Conservation (phyloP, 2,113 vertebrate species). For the Sakesphorus luctuosus region DNA sequence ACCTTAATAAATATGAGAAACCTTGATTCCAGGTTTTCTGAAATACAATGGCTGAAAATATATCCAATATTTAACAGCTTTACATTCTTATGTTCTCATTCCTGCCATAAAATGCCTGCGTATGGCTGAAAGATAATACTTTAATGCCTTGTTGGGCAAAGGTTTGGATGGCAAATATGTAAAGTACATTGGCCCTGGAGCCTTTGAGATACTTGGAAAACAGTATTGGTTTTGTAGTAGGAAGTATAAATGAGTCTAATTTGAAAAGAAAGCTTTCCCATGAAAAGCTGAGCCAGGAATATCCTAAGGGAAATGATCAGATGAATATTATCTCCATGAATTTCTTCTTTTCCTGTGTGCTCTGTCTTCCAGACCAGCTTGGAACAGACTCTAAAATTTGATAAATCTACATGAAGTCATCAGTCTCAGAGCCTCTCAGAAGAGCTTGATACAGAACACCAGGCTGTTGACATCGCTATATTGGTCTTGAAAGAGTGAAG, state of each 20-base stretch:
- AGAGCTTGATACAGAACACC: not conserved
- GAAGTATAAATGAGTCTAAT: slow-evolving; percentile 10
- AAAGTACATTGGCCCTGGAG: not conserved
- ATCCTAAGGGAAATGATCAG: slow-evolving; percentile 36
- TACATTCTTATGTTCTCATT: not conserved
- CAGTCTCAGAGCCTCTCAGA: not conserved
- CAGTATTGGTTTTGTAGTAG: not conserved
- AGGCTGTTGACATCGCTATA: not conserved
- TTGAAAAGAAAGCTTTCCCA: slow-evolving; percentile 49
- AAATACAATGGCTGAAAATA: not conserved
- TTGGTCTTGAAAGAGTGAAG: not conserved
- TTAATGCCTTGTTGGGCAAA: not conserved
- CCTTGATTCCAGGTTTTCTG: not conserved
- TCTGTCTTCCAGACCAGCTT: not conserved
- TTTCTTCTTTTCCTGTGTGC: slow-evolving; percentile 4
- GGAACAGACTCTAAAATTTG: slow-evolving; percentile 17
- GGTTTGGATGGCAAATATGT: not conserved
- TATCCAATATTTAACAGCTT: not conserved
- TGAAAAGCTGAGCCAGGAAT: slow-evolving; percentile 15
- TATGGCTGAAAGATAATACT: not conserved
- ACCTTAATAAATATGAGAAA: not conserved
- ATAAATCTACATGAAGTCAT: slow-evolving; percentile 53
- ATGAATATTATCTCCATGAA: slow-evolving; percentile 31
- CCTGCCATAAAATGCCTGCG: not conserved
- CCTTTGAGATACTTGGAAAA: not conserved